A percentile compares a stretch with the other conserved stretches of the same genome.
Evolutionary conservation across 2,113 vertebrate genomes (phyloP).

Genomic region (Taurulus bubalis): DNA sequence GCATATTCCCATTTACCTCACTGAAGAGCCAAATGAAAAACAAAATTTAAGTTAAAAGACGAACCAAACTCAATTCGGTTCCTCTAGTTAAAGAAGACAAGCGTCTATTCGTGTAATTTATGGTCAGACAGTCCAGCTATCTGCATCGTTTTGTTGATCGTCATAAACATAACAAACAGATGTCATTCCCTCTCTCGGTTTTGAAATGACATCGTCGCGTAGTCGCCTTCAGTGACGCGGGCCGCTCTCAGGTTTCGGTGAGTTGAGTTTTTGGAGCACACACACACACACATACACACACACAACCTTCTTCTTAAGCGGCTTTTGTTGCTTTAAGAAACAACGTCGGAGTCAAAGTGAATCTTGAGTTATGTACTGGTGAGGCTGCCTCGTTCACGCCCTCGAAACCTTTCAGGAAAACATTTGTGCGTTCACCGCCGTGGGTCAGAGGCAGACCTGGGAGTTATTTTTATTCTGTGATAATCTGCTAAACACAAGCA

Average conservation of each 20-base stretch:
- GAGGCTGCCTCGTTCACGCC: constrained; percentile 39
- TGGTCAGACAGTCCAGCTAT: constrained; percentile 86
- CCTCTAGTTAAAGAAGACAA: constrained; percentile 74
- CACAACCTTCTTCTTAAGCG: neutral
- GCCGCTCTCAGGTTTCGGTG: neutral
- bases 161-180: constrained; percentile 45
- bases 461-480: constrained; percentile 47
- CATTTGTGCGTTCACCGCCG: constrained; percentile 37
- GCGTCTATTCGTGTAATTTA: constrained; percentile 61
- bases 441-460: constrained; percentile 19
- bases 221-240: constrained; percentile 12
- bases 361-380: constrained; percentile 20
- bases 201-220: constrained; percentile 36
- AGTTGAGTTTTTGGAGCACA: constrained; percentile 8
- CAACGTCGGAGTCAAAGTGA: constrained; percentile 17
- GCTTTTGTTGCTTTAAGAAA: constrained; percentile 5
- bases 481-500: constrained; percentile 61
- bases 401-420: constrained; percentile 44
- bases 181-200: constrained; percentile 27
- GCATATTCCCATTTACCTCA: constrained; percentile 84
- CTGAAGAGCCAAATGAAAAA: constrained; percentile 78
- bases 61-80: constrained; percentile 83
- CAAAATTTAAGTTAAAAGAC: constrained; percentile 82
- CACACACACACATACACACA: neutral
- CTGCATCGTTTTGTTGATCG: constrained; percentile 62